phyloP scores from a whole-genome alignment of 2,888 invertebrate species.

The Hecatera dysodea region DNA sequence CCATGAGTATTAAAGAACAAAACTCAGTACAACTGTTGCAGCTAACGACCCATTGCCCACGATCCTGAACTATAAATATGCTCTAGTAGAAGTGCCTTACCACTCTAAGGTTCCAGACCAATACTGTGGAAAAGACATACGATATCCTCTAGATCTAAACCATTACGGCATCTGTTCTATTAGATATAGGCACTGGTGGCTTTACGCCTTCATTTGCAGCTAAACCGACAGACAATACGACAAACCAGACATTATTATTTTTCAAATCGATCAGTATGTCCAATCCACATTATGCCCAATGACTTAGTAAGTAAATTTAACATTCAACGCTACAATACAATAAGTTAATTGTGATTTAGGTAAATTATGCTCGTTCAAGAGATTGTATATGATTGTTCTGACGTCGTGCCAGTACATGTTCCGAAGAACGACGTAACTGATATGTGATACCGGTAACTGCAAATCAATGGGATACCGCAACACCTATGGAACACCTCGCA shows the following conservation, averaged over 20 bases:
- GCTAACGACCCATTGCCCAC: slow-evolving; percentile 69
- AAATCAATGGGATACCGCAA: slow-evolving; percentile 77
- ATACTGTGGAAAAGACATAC: slow-evolving; percentile 74
- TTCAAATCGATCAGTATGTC: slow-evolving; percentile 67
- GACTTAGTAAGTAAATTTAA: slow-evolving; percentile 59
- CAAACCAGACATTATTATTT: slow-evolving; percentile 10
- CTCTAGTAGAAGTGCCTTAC: slow-evolving; percentile 62
- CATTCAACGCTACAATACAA: slow-evolving; percentile 59
- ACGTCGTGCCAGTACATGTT: slow-evolving; percentile 55
- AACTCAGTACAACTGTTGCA: slow-evolving; percentile 67
- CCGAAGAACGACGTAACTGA: slow-evolving; percentile 70
- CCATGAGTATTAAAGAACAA: slow-evolving; percentile 82
- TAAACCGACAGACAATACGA: slow-evolving; percentile 35
- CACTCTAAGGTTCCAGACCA: slow-evolving; percentile 59
- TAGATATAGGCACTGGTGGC: slow-evolving; percentile 71
- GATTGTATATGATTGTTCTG: slow-evolving; percentile 48
- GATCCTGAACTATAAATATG: slow-evolving; percentile 60
- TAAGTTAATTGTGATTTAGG: slow-evolving; percentile 64
- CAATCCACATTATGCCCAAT: slow-evolving; percentile 69
- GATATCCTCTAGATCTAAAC: slow-evolving; percentile 58
- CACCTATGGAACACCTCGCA: slow-evolving; percentile 73
- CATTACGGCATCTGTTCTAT: slow-evolving; percentile 64
- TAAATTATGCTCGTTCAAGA: slow-evolving; percentile 66
- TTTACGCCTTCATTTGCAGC: slow-evolving; percentile 58
- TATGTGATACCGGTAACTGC: slow-evolving; percentile 78